Evolutionary conservation across 1,140 invertebrate species (phyloP), one percentile per base, ranked within the genome.

Genomic region (Chrysopa pallens): DNA sequence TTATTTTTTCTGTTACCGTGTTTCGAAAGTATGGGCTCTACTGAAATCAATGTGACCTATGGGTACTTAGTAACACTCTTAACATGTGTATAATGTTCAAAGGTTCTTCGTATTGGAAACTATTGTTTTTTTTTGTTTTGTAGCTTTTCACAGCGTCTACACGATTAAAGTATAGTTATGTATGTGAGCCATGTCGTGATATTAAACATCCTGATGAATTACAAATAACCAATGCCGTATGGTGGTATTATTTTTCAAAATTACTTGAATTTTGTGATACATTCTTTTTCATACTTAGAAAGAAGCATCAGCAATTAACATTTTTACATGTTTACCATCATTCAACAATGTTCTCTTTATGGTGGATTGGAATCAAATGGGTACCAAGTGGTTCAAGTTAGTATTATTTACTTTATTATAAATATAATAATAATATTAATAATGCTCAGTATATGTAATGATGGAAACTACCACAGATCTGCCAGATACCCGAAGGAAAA

Each of bases 191-290:
- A 2, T 88, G 91, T 48, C 71, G 74, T 43, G 83, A 87, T 49
- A 74, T 76, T 31, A 74, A 81, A 47, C 73, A 87, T 55, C 74
- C 78, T 8, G 76, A 90, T 63, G 89, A 92, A 67, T 60, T 92
- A 44, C 78, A 85, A 68, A 83, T 85, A 62, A 84, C 90, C 0
- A 72, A 81, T 52, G 88, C 89, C 1, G 74, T 96, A 12, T 97
- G 90, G 90, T 94, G 88, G 87, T 97, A 94, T 58, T 95, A 92
- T 59, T 80, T 93, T 54, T 93, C 91, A 23, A 96, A 96, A 63
- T 69, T 89, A 15, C 60, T 96, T 15, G 92, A 97, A 62, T 90
- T 97, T 60, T 75, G 83, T 49, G 92, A 96, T 59, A 95, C 91
- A 0, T 73, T 85, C 49, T 92, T 92, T 68, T 88, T 92, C 50